Percentiles rank a stretch among this genome's conserved stretches.
These are phyloP conservation scores for Meteorus cinctellus DNA, from an alignment of 2,888 invertebrate genomes.

Conservation along the genomic window DNA sequence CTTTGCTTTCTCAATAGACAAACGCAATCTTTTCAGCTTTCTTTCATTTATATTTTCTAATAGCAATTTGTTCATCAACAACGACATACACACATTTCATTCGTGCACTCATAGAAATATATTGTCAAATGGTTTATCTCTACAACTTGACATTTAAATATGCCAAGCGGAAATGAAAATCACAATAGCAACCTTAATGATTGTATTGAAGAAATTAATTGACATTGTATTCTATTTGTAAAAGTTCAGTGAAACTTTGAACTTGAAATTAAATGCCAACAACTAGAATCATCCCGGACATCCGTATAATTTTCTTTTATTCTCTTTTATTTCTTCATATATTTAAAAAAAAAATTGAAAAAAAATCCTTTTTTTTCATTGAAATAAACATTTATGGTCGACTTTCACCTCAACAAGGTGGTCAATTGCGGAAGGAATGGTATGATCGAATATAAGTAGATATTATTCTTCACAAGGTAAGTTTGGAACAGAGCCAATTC, in stretches of 20 bases:
- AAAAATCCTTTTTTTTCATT: background rate
- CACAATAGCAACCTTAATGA: background rate
- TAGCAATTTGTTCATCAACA: slow-evolving; percentile 14
- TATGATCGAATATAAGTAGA: slow-evolving; percentile 25
- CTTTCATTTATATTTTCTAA: slow-evolving; percentile 18
- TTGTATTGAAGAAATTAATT: slow-evolving; percentile 2
- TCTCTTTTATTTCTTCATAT: slow-evolving; percentile 8
- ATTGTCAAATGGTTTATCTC: slow-evolving; percentile 4
- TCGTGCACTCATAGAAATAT: background rate
- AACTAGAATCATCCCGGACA: slow-evolving; percentile 13
- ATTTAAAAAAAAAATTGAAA: background rate
- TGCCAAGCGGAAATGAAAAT: background rate
- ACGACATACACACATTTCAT: background rate
- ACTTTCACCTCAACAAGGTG: slow-evolving; percentile 38
- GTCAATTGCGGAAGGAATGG: slow-evolving; percentile 25
- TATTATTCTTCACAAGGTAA: background rate
- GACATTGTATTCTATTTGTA: background rate
- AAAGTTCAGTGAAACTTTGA: slow-evolving; percentile 24
- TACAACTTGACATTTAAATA: background rate
- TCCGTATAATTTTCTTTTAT: background rate
- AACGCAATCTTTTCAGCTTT: slow-evolving; percentile 22
- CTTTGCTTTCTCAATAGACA: slow-evolving; percentile 27
- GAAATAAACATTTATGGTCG: slow-evolving; percentile 22
- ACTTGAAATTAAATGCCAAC: slow-evolving; percentile 32
- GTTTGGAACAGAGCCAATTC: slow-evolving; percentile 1